A percentile compares a stretch with the other conserved stretches of the same genome.
These are phyloP conservation scores for Nephrotoma guestfalica DNA, from an alignment of 2,888 invertebrate species.

Conservation along the genomic window DNA sequence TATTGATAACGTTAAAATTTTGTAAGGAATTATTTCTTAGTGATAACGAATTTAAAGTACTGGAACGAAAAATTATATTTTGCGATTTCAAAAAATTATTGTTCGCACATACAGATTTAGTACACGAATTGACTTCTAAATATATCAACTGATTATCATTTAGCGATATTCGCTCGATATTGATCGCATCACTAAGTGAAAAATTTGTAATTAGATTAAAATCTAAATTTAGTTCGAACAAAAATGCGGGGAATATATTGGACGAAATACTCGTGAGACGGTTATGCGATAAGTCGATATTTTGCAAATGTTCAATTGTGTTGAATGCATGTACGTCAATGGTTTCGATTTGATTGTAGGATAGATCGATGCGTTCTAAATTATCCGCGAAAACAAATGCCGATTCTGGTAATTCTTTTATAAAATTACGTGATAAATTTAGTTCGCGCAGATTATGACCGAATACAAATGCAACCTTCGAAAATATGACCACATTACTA, in stretches of 20 bases:
- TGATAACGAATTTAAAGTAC: not conserved
- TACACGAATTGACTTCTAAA: not conserved
- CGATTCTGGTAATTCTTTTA: not conserved
- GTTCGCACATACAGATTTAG: not conserved
- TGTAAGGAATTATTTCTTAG: not conserved
- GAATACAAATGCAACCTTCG: not conserved
- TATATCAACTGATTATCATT: not conserved
- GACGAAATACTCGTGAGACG: not conserved
- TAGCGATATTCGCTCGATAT: not conserved
- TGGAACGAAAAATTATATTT: not conserved
- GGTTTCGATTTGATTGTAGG: not conserved
- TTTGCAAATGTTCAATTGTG: not conserved
- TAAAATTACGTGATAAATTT: not conserved
- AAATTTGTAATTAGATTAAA: not conserved
- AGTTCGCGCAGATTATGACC: not conserved
- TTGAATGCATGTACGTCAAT: not conserved
- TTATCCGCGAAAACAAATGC: not conserved
- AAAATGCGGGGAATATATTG: not conserved
- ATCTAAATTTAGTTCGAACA: not conserved
- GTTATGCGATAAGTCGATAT: not conserved
- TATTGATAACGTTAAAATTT: not conserved
- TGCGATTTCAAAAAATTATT: not conserved
- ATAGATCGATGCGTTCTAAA: not conserved
- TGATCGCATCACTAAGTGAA: not conserved
- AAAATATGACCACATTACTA: not conserved